Base-by-base conservation (phyloP, 2,797 vertebrate genomes). In the Crossoptilon crossoptilon region DNA sequence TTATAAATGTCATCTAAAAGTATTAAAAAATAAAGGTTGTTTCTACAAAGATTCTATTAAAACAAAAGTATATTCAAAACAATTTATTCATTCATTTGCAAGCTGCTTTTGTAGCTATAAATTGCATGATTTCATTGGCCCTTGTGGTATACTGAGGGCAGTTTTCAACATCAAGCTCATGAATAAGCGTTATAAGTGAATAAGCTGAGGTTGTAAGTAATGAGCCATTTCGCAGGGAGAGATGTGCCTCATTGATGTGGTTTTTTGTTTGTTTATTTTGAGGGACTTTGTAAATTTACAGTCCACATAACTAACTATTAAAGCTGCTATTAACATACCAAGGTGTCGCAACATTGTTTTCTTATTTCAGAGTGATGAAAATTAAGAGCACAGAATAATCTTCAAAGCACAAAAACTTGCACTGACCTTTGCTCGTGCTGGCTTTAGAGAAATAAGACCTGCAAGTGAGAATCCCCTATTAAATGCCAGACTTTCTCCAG, bases 251-350 rank as follows among this genome's bases (percentile, higher is more conserved):
- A 72, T 48, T 95, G 82, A 93, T 96, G 95, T 95, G 95, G 53
- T 6, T 71, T 93, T 88, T 90, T 93, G 71, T 95, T 93, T 95
- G 84, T 93, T 92, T 96, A 69, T 96, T 90, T 95, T 95, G 84
- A 94, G 86, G 56, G 72, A 51, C 89, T 91, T 71, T 94, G 44
- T 75, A 85, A 91, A 94, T 95, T 93, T 95, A 83, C 39, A 72
- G 69, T 63, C 87, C 88, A 87, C 75, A 75, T 91, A 91, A 96
- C 91, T 91, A 72, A 81, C 76, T 83, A 73, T 33, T 92, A 91
- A 91, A 68, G 81, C 62, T 0, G 0, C 29, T 51, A 87, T 93
- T 94, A 93, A 90, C 87, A 90, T 95, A 85, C 82, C 88, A 91
- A 89, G 56, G 48, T 64, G 70, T 89, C 90, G 66, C 88, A 95